Evolutionary conservation across 1,140 invertebrate species (phyloP).

Genomic region (Oncopodura yosiiana): DNA sequence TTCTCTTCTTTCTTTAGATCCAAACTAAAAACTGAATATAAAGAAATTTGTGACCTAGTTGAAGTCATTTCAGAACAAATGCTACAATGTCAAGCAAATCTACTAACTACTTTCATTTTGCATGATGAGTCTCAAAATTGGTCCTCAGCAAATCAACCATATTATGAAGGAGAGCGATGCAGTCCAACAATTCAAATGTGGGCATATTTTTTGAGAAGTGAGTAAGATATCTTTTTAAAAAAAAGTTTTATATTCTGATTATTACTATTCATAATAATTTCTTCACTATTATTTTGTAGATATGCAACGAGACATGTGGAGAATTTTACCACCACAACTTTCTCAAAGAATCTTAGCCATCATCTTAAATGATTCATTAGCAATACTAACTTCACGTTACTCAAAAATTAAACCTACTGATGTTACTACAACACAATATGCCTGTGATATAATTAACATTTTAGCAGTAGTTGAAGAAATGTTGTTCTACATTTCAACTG

Average conservation of each 20-base stretch:
- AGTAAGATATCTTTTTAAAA: constrained; percentile 5
- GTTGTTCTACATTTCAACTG: constrained; percentile 22
- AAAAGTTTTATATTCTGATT: too few relatives aligned
- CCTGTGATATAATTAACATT: constrained; percentile 31
- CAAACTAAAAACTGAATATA: constrained; percentile 43
- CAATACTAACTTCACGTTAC: constrained; percentile 25
- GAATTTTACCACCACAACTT: constrained; percentile 31
- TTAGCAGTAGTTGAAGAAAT: constrained; percentile 30
- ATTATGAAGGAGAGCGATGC: constrained; percentile 57
- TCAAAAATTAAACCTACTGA: constrained; percentile 31
- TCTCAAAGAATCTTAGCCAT: constrained; percentile 31
- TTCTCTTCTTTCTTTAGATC: constrained; percentile 16
- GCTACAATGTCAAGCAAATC: constrained; percentile 61
- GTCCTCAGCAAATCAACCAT: constrained; percentile 50
- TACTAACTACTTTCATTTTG: constrained; percentile 62
- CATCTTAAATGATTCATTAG: constrained; percentile 32
- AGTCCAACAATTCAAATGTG: constrained; percentile 72
- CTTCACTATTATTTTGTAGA: too few relatives aligned
- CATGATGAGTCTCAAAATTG: constrained; percentile 63
- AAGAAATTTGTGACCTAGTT: constrained; percentile 64
- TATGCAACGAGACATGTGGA: constrained; percentile 34
- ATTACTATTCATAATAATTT: too few relatives aligned
- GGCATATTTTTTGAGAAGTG: constrained; percentile 74
- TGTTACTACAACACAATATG: constrained; percentile 18
- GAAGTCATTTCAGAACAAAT: constrained; percentile 67